Evolutionary conservation across 2,888 invertebrate species (phyloP), one percentile per base, ranked within the genome.

Genomic region (Diarsia rubi): DNA sequence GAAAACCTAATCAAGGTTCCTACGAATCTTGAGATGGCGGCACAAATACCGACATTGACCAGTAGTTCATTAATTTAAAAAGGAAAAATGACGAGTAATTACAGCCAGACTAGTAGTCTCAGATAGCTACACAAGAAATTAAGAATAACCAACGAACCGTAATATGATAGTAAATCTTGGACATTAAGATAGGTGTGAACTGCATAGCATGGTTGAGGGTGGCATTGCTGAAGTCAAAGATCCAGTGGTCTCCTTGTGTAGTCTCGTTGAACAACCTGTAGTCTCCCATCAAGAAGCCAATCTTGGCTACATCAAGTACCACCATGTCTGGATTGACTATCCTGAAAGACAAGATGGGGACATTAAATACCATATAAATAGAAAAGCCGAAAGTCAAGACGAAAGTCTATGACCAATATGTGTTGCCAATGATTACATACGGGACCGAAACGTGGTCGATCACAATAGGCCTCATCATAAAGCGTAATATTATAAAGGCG

Each of bases 231-330:
- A 94, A 89, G 79, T 96, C 96, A 3, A 94, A 87, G 4, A 96
- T 80, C 87, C 93, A 91, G 37, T 95, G 91, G 75, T 95, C 95
- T 19, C 92, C 92, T 3, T 91, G 75, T 44, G 91, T 78, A 19
- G 91, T 90, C 47, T 96, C 96, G 66, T 93, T 93, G 75, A 91
- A 91, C 2, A 95, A 21, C 45, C 95, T 88, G 42, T 95, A 88
- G 63, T 96, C 96, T 0, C 90, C 86, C n/a, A 90, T 71, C 86
- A 91, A 69, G 27, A 88, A 88, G 0, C 84, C 83, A 8, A 89
- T 31, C 69, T 87, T 90, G 5, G 86, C 73, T 19, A 85, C 79
- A 16, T 88, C 86, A 8, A 82, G 71, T 9, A 85, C 78, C 3
- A 84, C 71, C 76, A 84, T 79, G 0, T 85, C 86, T 63, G 85